phyloP scores from a whole-genome alignment of 2,888 invertebrate species.

The Branchipolynoe longqiensis region DNA sequence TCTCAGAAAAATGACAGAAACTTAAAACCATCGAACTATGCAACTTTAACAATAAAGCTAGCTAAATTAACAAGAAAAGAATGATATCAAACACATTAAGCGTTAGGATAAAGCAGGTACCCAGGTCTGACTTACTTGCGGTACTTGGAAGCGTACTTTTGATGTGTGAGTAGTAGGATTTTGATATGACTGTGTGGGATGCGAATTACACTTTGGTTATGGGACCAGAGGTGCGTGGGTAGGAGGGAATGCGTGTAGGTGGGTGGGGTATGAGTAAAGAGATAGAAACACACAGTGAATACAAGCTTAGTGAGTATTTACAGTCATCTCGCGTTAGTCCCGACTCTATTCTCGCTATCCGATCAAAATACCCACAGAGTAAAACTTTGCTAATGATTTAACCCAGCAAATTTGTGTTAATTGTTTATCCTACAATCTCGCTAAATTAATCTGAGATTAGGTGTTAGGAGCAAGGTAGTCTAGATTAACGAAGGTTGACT shows the following conservation, averaged over 20 bases:
- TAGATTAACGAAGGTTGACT: too few relatives aligned
- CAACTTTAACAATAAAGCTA: too few relatives aligned
- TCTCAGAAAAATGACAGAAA: too few relatives aligned
- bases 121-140: conserved; percentile 47
- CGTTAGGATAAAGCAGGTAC: background rate
- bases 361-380: too few relatives aligned
- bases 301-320: background rate
- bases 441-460: too few relatives aligned
- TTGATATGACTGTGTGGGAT: conserved; percentile 11
- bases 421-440: too few relatives aligned
- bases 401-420: too few relatives aligned
- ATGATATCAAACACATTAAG: background rate
- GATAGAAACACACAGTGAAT: conserved; percentile 41
- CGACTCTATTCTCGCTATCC: background rate
- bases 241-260: background rate
- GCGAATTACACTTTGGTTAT: conserved; percentile 28
- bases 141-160: conserved; percentile 45
- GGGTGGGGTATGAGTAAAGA: background rate
- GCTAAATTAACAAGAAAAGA: too few relatives aligned
- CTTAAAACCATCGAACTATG: too few relatives aligned
- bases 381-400: too few relatives aligned
- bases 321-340: conserved; percentile 9
- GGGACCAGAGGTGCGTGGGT: background rate
- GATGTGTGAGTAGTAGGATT: conserved; percentile 24
- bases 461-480: too few relatives aligned